Evolutionary conservation across 1,140 invertebrate species (phyloP).

Genomic region (Uloborus diversus): DNA sequence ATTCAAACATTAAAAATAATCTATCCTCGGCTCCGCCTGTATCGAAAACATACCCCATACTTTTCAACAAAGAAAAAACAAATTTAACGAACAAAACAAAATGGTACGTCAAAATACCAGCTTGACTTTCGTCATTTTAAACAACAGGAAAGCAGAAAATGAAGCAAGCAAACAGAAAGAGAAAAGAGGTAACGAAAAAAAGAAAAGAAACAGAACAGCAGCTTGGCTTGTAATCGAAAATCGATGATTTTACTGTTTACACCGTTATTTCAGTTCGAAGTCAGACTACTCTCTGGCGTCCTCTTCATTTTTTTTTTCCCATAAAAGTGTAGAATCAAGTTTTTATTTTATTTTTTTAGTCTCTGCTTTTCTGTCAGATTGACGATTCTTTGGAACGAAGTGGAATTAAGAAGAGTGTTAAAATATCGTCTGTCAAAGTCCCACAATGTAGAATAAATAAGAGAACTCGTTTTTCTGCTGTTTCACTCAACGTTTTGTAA

Average conservation of each 20-base stretch:
- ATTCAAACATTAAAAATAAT: too few relatives aligned
- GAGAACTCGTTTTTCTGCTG: background rate
- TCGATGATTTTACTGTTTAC: slow-evolving; percentile 44
- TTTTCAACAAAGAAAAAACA: background rate
- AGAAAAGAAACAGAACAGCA: too few relatives aligned
- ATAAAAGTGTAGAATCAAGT: background rate
- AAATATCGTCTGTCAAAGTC: slow-evolving; percentile 11
- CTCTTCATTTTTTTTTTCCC: slow-evolving; percentile 20
- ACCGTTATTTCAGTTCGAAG: slow-evolving; percentile 17
- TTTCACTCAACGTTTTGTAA: too few relatives aligned
- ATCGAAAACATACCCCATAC: too few relatives aligned
- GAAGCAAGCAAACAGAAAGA: slow-evolving; percentile 20
- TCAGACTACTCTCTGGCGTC: background rate
- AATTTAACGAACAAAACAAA: too few relatives aligned
- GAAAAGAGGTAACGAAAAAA: too few relatives aligned
- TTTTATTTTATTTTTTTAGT: slow-evolving; percentile 3
- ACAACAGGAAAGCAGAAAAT: slow-evolving; percentile 22
- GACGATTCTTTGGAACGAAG: background rate
- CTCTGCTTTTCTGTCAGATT: background rate
- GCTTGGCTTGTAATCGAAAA: slow-evolving; percentile 47
- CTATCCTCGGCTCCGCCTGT: too few relatives aligned
- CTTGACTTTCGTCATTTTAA: slow-evolving; percentile 11
- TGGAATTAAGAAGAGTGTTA: background rate
- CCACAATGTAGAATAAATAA: background rate
- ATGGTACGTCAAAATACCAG: background rate